Evolutionary conservation across 2,888 invertebrate genomes (phyloP).

Genomic region (Drosophila atroscutellata): DNA sequence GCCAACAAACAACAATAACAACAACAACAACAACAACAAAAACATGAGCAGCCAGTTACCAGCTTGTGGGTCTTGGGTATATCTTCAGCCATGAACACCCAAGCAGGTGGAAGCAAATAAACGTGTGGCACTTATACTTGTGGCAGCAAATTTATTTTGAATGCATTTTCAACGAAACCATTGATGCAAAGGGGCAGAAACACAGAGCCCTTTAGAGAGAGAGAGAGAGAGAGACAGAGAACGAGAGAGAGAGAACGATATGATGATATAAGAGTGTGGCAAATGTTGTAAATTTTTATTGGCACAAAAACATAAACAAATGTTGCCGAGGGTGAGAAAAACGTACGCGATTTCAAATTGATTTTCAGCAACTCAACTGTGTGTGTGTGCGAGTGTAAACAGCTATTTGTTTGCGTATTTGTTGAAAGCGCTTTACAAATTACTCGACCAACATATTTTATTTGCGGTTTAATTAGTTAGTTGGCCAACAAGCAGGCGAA

Average conservation of each 20-base stretch:
- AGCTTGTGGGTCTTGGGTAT: conserved; percentile 29
- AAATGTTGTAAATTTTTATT: conserved; percentile 59
- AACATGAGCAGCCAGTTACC: conserved; percentile 23
- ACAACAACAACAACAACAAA: conserved; percentile 2
- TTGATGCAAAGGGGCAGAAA: background rate
- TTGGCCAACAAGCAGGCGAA: conserved; percentile 47
- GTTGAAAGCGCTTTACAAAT: conserved; percentile 55
- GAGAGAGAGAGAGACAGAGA: background rate
- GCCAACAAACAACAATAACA: conserved; percentile 10
- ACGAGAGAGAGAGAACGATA: background rate
- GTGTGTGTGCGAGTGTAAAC: conserved; percentile 19
- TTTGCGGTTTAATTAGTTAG: conserved; percentile 78
- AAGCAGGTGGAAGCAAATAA: conserved; percentile 70
- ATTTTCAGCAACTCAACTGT: conserved; percentile 49
- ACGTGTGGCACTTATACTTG: conserved; percentile 79
- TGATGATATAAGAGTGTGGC: conserved; percentile 21
- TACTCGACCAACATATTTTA: conserved; percentile 65
- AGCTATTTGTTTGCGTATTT: conserved; percentile 46
- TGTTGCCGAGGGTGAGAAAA: conserved; percentile 32
- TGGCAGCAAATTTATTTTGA: conserved; percentile 76
- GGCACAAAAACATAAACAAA: conserved; percentile 45
- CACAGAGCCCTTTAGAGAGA: background rate
- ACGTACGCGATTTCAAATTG: conserved; percentile 64
- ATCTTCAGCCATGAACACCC: conserved; percentile 6
- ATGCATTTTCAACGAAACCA: conserved; percentile 51